Conservation (phyloP, 1,140 invertebrate genomes). For the Littorina saxatilis region DNA sequence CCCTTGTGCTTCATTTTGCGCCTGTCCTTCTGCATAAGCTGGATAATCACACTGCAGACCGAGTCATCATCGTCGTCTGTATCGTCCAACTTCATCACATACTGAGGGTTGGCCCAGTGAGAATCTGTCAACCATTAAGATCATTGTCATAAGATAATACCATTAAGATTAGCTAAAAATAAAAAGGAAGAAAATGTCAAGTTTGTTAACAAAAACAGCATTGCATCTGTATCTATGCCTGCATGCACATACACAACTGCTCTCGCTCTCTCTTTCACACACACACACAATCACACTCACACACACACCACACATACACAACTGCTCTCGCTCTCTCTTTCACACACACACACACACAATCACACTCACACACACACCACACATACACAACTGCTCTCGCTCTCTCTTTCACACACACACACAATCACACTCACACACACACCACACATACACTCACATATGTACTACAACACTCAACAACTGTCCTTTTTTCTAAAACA, state of each 20-base stretch:
- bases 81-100: constrained; percentile 89
- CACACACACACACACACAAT: not conserved
- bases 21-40: constrained; percentile 88
- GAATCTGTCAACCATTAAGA: constrained; percentile 81
- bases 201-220: too few relatives aligned
- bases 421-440: not conserved
- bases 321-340: not conserved
- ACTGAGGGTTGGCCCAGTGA: constrained; percentile 97
- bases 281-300: not conserved
- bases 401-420: not conserved
- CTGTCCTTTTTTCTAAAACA: too few relatives aligned
- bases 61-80: constrained; percentile 83
- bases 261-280: too few relatives aligned
- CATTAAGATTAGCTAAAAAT: too few relatives aligned
- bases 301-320: not conserved
- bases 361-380: not conserved
- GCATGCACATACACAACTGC: not conserved
- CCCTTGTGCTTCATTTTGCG: constrained; percentile 83
- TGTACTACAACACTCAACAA: too few relatives aligned
- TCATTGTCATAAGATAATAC: not conserved
- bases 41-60: constrained; percentile 94
- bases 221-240: not conserved
- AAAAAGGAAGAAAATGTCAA: too few relatives aligned
- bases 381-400: not conserved
- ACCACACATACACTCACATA: not conserved